A percentile compares a stretch with the other conserved stretches of the same genome.
These are phyloP conservation scores for Lasioglossum calceatum DNA, from an alignment of 2,888 invertebrate genomes.

Conservation along the genomic window DNA sequence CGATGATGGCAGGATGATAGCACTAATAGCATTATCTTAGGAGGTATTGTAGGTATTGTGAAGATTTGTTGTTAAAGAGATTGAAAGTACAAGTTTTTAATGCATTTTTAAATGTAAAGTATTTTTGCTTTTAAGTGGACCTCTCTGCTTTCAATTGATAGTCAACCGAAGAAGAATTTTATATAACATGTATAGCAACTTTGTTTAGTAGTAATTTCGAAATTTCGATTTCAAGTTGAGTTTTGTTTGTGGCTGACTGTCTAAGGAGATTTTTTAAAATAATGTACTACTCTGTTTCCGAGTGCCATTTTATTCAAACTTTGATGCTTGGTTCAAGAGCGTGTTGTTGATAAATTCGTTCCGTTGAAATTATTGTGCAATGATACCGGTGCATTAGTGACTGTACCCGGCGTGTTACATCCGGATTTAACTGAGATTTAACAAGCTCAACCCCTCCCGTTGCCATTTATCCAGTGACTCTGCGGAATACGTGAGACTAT, in stretches of 20 bases:
- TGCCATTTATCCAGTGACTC: slow-evolving; percentile 4
- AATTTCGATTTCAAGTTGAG: not conserved
- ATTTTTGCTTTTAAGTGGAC: no score
- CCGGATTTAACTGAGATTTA: slow-evolving; percentile 14
- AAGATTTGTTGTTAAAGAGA: not conserved
- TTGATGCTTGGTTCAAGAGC: not conserved
- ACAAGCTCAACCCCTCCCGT: not conserved
- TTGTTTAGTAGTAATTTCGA: not conserved
- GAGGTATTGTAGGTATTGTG: not conserved
- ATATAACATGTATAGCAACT: not conserved
- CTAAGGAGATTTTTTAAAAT: not conserved
- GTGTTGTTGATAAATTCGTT: not conserved
- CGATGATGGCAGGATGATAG: not conserved
- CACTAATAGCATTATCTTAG: not conserved
- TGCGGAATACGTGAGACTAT: slow-evolving; percentile 13
- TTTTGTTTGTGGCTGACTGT: not conserved
- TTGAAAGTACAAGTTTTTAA: not conserved
- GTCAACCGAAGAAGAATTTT: no score
- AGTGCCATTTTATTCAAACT: not conserved
- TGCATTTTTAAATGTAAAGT: no score
- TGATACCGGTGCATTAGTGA: not conserved
- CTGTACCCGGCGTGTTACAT: not conserved
- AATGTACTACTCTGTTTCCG: not conserved
- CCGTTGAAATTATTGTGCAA: not conserved
- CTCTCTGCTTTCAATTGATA: no score